Percentiles rank a stretch among this genome's conserved stretches.
These are phyloP conservation scores for Phacellophora camtschatica DNA, from an alignment of 30 jellyfish, hydroid and myxozoan species.

Conservation along the genomic window DNA sequence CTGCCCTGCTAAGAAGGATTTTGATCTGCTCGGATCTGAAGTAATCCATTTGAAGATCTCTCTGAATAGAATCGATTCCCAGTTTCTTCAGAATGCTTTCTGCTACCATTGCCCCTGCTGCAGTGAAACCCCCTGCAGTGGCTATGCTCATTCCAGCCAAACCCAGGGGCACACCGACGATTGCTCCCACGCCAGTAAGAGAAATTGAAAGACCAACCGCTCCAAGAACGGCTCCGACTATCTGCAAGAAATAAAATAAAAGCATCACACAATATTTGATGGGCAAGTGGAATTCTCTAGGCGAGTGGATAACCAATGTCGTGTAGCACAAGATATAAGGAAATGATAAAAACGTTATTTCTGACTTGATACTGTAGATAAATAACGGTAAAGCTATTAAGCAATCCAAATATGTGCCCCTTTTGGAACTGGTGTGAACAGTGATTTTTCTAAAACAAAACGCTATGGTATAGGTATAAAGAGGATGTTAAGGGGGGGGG, in stretches of 20 bases:
- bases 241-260: background rate
- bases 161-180: conserved; percentile 57
- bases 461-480: too few species aligned
- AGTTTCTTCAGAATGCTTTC: conserved; percentile 8
- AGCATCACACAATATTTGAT: too few species aligned
- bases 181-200: conserved; percentile 50
- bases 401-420: too few species aligned
- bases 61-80: conserved; percentile 4
- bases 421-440: too few species aligned
- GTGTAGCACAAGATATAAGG: too few species aligned
- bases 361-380: too few species aligned
- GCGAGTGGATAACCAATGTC: too few species aligned
- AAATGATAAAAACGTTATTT: too few species aligned
- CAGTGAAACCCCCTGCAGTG: conserved; percentile 36
- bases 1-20: conserved; percentile 31
- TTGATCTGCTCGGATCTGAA: conserved; percentile 34
- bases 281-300: too few species aligned
- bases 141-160: conserved; percentile 32
- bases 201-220: conserved; percentile 27
- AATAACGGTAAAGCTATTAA: too few species aligned
- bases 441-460: too few species aligned
- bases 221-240: conserved; percentile 5
- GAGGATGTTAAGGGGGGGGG: too few species aligned
- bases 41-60: conserved; percentile 14
- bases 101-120: conserved; percentile 22